Base-by-base conservation (phyloP, 2,797 vertebrate species). In the Acanthurus lineatus region DNA sequence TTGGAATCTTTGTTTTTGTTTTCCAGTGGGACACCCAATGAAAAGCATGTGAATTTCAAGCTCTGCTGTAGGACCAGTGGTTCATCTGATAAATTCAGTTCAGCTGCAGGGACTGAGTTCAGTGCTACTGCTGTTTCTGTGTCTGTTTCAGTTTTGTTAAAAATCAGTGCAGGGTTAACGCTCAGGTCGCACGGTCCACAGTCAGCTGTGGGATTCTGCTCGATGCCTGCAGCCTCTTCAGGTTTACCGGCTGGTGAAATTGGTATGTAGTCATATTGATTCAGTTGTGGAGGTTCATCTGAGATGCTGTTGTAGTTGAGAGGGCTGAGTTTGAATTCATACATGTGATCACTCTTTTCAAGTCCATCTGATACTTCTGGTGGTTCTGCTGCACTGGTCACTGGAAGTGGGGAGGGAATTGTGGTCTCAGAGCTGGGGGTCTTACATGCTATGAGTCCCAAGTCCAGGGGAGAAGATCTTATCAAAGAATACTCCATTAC, bases 291-390 rank as follows among this genome's bases (percentile, higher is more conserved):
- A 69, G 89, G 89, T 52, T 94, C 92, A 48, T 93, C 91, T 72
- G 93, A 86, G 66, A 92, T 76, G 86, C 88, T 88, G 85, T 77
- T 92, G 80, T 93, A 95, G 92, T 92, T 94, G 40, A 95, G 85
- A 47, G 93, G 93, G 68, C 94, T 95, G 81, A 94, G 93, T 89
- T 94, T 95, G 68, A 95, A 93, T 69, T 91, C 89, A 60, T 93
- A 94, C 60, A 94, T 45, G 12, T 81, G 44, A 78, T 88, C 84
- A 54, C 70, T 88, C 73, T 91, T 92, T 71, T 86, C 79, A 52
- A 90, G 69, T 45, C 28, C 47, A 11, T 82, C 70, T 71, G 89
- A 70, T 25, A 38, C 60, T 51, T 85, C 82, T 54, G 86, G 45
- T 38, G 84, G 84, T 69, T 93, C 86, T 88, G 82, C 76, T 42